Conservation (phyloP, 2,113 vertebrate species). For the Mungos mungo region DNA sequence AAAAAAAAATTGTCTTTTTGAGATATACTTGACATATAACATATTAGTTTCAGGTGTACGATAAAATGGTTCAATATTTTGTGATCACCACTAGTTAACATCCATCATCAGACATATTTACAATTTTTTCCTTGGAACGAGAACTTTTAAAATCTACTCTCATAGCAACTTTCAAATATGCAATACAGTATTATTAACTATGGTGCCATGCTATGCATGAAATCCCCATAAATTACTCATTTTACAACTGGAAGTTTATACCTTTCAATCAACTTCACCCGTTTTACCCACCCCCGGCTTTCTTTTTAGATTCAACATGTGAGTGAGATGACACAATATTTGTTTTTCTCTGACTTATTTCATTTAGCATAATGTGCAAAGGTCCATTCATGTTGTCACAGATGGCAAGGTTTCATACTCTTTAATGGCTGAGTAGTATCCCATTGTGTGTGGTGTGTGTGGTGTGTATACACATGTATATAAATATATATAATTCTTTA, state of each 20-base stretch:
- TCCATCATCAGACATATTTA: background rate
- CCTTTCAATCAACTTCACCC: background rate
- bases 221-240: background rate
- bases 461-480: background rate
- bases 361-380: background rate
- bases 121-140: background rate
- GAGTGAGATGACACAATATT: background rate
- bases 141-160: background rate
- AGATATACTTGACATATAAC: background rate
- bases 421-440: background rate
- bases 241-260: background rate
- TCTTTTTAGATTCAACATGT: background rate
- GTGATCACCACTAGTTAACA: background rate
- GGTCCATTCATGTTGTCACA: background rate
- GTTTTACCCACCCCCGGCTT: background rate
- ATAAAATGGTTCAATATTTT: background rate
- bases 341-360: background rate
- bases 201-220: background rate
- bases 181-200: background rate
- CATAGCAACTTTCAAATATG: background rate
- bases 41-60: background rate
- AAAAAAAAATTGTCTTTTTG: background rate
- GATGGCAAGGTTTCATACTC: background rate
- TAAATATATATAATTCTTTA: background rate
- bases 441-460: background rate